Conservation (phyloP, 2,888 invertebrate species). For the Mythimna lalbum region DNA sequence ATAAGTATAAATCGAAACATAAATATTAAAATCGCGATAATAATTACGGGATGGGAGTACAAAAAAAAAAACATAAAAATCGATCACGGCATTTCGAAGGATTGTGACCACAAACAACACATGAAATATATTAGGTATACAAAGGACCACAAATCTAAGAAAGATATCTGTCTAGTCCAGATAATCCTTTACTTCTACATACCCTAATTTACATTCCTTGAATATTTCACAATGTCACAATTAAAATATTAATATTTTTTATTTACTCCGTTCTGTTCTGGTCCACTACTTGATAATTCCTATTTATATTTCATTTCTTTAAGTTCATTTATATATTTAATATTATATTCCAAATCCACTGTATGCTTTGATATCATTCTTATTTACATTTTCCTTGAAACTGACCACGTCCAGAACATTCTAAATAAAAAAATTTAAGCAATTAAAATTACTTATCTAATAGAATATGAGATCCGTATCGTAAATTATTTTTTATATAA, state of each 20-base stretch:
- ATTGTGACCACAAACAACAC: too few relatives aligned
- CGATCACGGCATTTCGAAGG: too few relatives aligned
- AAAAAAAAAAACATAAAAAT: too few relatives aligned
- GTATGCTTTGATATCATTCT: constrained; percentile 28
- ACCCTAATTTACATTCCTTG: constrained; percentile 18
- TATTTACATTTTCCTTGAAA: constrained; percentile 45
- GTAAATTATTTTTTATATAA: not conserved
- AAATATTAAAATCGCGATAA: too few relatives aligned
- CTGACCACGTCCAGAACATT: not conserved
- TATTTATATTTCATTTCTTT: constrained; percentile 36
- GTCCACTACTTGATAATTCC: constrained; percentile 55
- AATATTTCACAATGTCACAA: constrained; percentile 18
- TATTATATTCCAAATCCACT: constrained; percentile 26
- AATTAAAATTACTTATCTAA: not conserved
- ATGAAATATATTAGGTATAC: too few relatives aligned
- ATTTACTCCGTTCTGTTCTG: constrained; percentile 29
- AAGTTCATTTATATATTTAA: constrained; percentile 4
- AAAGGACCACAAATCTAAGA: not conserved
- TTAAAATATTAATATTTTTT: constrained; percentile 49
- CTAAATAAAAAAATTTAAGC: not conserved
- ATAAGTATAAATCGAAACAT: too few relatives aligned
- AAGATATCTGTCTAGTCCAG: constrained; percentile 4
- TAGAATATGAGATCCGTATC: not conserved
- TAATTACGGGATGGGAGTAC: too few relatives aligned
- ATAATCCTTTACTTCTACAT: not conserved